Base-by-base conservation (phyloP, 2,797 vertebrate genomes). In the Pteropus rufus region DNA sequence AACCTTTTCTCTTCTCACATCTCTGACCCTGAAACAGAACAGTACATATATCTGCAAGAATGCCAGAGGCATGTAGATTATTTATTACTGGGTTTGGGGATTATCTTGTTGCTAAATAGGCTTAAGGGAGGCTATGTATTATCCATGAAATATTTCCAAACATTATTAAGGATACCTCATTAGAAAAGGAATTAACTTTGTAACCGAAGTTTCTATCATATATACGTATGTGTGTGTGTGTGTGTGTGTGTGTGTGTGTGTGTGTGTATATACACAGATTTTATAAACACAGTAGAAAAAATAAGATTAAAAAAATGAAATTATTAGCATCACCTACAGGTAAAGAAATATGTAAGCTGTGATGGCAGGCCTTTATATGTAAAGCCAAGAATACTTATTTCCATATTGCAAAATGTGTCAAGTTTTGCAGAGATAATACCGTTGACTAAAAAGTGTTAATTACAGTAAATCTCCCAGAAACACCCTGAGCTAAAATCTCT, bases 401-500 rank as follows among this genome's bases (percentile, higher is more conserved):
- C 65, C 93, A 93, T 79, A 86, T 44, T 93, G 64, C 39, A 67
- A 93, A 94, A 92, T 75, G 67, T 92, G 84, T 89, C 72, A 65
- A 90, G 80, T 91, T 95, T 88, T 86, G 46, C 72, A 86, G 64
- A 72, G 89, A 76, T 94, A 94, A 95, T 87, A 80, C 64, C 52
- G 70, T 31, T 93, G 89, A 88, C 79, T 88, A 56, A 85, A 95
- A 84, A 93, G 94, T 75, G 52, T 96, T 90, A 90, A 93, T 93
- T 87, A 93, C 49, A 72, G 31, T 31, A 91, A 96, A 83, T 84
- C 83, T 85, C 84, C n/a, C 91, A 65, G 76, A 94, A 96, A 85
- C 23, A 65, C 3, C 41, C 58, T 72, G 62, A 80, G 69, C 95
- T 70, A 49, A 21, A 39, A 24, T 54, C 52, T 36, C 24, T 72